Percentiles rank a stretch among this genome's conserved stretches.
Conservation (phyloP, 2,113 vertebrate genomes). For the Craseonycteris thonglongyai region DNA sequence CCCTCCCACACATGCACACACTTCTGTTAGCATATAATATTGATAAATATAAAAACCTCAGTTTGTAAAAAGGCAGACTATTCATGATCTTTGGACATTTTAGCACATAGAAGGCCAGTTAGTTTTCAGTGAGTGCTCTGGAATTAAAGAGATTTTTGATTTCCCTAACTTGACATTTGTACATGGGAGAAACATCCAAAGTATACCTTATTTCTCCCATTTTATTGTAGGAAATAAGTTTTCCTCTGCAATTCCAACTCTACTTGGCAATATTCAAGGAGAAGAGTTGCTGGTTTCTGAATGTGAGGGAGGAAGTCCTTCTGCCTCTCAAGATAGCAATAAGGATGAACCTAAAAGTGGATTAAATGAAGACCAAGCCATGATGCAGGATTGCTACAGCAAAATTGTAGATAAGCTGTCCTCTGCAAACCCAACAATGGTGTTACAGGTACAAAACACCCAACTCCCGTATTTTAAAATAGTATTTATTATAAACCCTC, state of each 20-base stretch:
- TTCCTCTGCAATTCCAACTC: conserved; percentile 92
- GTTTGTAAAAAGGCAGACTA: neutral
- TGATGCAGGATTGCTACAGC: conserved; percentile 99
- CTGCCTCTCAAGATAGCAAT: conserved; percentile 86
- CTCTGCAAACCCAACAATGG: conserved; percentile 96
- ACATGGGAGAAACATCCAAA: neutral
- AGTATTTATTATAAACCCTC: neutral
- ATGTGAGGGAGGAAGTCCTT: conserved; percentile 85
- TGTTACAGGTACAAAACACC: conserved; percentile 88
- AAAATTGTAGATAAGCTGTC: conserved; percentile 98
- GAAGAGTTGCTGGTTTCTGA: conserved; percentile 87
- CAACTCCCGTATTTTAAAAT: rapidly evolving
- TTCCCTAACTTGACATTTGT: neutral
- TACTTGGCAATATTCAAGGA: conserved; percentile 93
- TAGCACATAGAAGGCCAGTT: neutral
- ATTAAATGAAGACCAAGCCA: conserved; percentile 95
- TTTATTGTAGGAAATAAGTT: conserved; percentile 87
- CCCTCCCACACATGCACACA: neutral
- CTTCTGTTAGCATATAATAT: neutral
- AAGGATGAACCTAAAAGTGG: conserved; percentile 88
- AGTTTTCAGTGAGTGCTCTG: neutral
- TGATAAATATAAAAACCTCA: neutral
- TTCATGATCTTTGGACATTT: neutral
- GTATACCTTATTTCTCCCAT: neutral
- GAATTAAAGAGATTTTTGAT: neutral